phyloP scores from a whole-genome alignment of 2,113 vertebrate genomes.

The Aramus guarauna region DNA sequence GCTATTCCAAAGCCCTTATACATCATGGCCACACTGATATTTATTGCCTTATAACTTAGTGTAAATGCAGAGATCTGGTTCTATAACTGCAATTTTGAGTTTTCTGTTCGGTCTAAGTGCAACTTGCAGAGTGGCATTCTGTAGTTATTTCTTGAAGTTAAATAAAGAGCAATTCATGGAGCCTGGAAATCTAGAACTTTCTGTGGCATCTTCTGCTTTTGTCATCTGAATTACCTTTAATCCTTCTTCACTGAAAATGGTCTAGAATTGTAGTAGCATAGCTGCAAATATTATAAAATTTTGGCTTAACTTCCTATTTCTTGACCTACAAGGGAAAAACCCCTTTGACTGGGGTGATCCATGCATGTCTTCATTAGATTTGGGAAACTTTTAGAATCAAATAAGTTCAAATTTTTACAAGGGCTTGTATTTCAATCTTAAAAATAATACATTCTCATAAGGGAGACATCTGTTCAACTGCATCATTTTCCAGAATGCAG shows the following conservation, averaged over 20 bases:
- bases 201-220: not conserved
- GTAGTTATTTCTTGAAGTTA: not conserved
- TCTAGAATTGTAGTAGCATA: not conserved
- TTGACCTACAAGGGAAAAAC: not conserved
- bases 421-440: not conserved
- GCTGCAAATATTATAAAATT: not conserved
- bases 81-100: not conserved
- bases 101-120: not conserved
- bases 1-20: not conserved
- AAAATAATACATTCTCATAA: not conserved
- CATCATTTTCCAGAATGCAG: not conserved
- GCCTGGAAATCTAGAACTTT: not conserved
- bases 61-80: not conserved
- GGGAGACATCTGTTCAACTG: not conserved
- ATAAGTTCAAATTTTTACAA: not conserved
- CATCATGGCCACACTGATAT: not conserved
- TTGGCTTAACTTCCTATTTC: not conserved
- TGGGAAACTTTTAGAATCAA: not conserved
- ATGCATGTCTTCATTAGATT: not conserved
- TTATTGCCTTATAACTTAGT: not conserved
- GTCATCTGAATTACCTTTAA: not conserved
- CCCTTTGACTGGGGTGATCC: not conserved
- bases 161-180: not conserved
- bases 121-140: not conserved
- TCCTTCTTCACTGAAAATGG: not conserved